These are phyloP conservation scores for Tympanoctomys barrerae DNA, from an alignment of 2,797 vertebrate genomes.

Conservation along the genomic window DNA sequence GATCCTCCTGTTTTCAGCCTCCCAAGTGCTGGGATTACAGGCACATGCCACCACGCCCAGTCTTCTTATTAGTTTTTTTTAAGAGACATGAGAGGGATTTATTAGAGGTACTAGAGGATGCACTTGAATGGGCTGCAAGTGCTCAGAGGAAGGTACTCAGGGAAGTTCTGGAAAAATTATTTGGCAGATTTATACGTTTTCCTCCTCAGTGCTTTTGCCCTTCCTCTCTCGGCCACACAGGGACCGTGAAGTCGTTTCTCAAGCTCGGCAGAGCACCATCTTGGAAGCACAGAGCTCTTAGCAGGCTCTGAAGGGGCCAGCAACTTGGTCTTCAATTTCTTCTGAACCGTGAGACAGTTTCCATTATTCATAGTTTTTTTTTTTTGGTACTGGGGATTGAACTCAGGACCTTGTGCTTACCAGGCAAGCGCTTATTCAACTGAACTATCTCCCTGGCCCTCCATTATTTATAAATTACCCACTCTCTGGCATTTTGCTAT, in stretches of 20 bases:
- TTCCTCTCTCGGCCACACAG: background rate
- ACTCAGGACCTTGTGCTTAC: no score
- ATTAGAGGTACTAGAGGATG: background rate
- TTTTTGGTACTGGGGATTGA: no score
- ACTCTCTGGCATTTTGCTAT: background rate
- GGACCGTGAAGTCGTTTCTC: background rate
- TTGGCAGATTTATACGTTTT: background rate
- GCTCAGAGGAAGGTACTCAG: background rate
- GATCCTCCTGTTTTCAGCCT: no score
- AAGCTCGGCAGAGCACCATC: background rate
- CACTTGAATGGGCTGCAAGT: background rate
- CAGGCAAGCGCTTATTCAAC: no score
- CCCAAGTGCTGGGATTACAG: no score
- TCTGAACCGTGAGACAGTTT: background rate
- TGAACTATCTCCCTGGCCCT: no score
- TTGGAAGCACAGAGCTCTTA: background rate
- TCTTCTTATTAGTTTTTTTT: no score
- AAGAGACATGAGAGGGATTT: background rate
- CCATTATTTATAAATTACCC: background rate
- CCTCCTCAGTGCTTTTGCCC: background rate
- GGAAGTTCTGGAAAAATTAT: slow-evolving; percentile 22
- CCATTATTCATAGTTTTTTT: no score
- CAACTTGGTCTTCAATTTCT: background rate
- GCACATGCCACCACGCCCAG: no score
- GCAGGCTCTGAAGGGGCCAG: background rate